These are phyloP conservation scores for Corythornis madagascariensis DNA, from an alignment of 2,113 vertebrate species.

Conservation along the genomic window DNA sequence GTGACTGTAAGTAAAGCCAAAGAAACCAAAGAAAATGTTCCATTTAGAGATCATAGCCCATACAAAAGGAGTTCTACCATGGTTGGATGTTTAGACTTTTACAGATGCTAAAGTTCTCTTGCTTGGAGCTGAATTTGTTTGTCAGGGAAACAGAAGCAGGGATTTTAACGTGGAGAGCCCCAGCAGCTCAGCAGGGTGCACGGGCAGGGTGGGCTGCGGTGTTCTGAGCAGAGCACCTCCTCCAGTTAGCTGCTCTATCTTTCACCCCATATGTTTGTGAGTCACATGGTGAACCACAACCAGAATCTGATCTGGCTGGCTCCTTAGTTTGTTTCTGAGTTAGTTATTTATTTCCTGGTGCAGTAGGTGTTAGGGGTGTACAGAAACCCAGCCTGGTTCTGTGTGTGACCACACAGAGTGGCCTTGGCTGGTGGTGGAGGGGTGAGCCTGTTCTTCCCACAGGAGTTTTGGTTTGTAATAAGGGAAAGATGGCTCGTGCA, in stretches of 20 bases:
- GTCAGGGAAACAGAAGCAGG: background rate
- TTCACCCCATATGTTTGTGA: background rate
- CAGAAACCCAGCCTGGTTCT: background rate
- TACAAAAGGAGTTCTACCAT: accelerated
- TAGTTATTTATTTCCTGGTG: background rate
- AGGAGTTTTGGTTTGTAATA: background rate
- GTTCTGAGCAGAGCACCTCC: background rate
- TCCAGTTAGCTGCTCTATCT: background rate
- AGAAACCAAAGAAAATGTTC: background rate
- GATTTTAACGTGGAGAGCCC: background rate
- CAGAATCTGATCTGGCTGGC: background rate
- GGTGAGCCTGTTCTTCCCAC: background rate
- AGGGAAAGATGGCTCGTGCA: background rate
- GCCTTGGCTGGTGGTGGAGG: background rate
- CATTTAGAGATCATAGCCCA: background rate
- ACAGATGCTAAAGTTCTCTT: background rate
- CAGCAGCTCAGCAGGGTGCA: background rate
- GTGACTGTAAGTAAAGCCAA: background rate
- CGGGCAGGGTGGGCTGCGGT: background rate
- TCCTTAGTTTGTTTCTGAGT: background rate
- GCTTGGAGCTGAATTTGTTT: background rate
- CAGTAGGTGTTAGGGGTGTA: background rate
- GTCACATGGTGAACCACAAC: background rate
- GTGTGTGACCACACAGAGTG: background rate
- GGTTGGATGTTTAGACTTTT: background rate